phyloP scores from a whole-genome alignment of 2,797 vertebrate species.

The Megalops cyprinoides region DNA sequence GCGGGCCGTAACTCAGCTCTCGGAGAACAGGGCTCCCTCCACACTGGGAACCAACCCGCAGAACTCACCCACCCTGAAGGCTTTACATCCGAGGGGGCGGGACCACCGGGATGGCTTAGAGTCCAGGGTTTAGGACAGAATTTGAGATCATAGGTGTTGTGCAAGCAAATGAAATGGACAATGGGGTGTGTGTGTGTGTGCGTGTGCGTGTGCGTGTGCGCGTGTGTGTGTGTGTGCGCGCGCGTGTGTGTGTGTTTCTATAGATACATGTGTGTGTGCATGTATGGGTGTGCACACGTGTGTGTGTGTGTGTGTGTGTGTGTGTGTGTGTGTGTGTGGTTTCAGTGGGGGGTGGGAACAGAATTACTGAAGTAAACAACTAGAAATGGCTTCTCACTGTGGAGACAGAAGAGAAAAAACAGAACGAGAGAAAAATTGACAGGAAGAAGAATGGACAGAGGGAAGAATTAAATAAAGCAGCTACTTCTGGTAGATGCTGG shows the following conservation, averaged over 20 bases:
- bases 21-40: conserved; percentile 12
- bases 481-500: no score
- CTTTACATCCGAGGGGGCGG: conserved; percentile 28
- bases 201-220: not conserved
- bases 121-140: not conserved
- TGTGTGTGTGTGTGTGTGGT: not conserved
- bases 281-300: not conserved
- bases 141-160: not conserved
- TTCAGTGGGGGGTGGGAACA: no score
- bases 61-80: conserved; percentile 21
- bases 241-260: not conserved
- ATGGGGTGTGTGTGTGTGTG: not conserved
- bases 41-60: conserved; percentile 8
- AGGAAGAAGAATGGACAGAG: no score
- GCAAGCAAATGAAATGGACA: not conserved
- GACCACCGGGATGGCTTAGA: not conserved
- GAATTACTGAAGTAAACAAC: no score
- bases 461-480: no score
- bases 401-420: no score
- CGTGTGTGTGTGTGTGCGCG: not conserved
- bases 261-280: not conserved
- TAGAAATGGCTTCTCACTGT: no score
- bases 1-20: conserved; percentile 53
- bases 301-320: not conserved
- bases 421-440: no score